Base-by-base conservation (phyloP, 2,113 vertebrate genomes). In the Ammodytes dubius region DNA sequence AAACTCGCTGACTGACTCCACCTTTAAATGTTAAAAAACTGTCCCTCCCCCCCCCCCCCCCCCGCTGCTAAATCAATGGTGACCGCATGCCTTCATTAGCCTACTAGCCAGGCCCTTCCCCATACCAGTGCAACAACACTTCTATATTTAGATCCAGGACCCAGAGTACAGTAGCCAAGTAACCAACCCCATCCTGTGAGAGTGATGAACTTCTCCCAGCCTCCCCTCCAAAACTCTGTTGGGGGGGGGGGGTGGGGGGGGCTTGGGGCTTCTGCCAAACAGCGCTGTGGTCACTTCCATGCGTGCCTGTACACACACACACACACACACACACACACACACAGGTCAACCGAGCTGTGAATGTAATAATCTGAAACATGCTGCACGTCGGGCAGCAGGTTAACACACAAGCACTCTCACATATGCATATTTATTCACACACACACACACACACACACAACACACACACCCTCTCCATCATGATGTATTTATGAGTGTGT, bases 111-210 rank as follows among this genome's bases (percentile, higher is more conserved):
- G 3, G 46, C 79, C 82, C 67, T 64, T 66, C 84, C 78, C 70
- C 27, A 27, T 27, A 27, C 27, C 77, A 14, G 46, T 11, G 46
- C 71, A 73, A 84, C 84, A 71, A 72, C 7, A 12, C 19, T 8
- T 71, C 91, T 93, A 92, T 92, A 91, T 92, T 92, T 93, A 92
- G 92, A 90, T 58, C 70, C 37, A 82, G 85, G 84, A 85, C 81
- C 80, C 74, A 87, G 88, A 89, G 87, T 91, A 87, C 79, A 86
- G 89, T 85, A 70, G 85, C 80, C 85, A 74, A 91, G 85, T 91
- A 91, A 94, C 93, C 92, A 93, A 80, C 89, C 92, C 86, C 93
- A 85, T 89, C 87, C 91, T 93, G 92, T 65, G 92, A 89, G 92
- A 93, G 84, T 89, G 92, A 92, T 91, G 89, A 91, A 88, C 82